These are phyloP conservation scores for Leptinotarsa rubiginosa DNA, from an alignment of 2,888 invertebrate genomes.

Conservation along the genomic window DNA sequence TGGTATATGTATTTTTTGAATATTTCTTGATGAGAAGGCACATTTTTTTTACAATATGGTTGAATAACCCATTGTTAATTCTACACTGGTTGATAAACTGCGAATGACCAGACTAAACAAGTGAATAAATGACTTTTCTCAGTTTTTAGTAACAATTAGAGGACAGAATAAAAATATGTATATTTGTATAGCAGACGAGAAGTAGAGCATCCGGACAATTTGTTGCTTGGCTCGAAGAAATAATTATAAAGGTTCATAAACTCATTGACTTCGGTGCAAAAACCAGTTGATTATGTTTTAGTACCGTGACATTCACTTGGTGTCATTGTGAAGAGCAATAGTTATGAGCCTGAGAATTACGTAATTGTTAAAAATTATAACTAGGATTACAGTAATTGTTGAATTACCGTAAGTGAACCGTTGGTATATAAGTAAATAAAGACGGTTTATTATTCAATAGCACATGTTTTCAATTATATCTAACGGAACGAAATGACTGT, in stretches of 20 bases:
- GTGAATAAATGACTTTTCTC: too few relatives aligned
- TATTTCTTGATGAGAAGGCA: too few relatives aligned
- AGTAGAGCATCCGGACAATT: too few relatives aligned
- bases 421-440: slow-evolving; percentile 1
- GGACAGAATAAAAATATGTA: too few relatives aligned
- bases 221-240: too few relatives aligned
- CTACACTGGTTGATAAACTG: too few relatives aligned
- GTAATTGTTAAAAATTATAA: slow-evolving; percentile 4
- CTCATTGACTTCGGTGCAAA: background rate
- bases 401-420: background rate
- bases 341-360: background rate
- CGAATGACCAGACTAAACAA: too few relatives aligned
- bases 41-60: too few relatives aligned
- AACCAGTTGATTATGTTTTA: background rate
- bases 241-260: background rate
- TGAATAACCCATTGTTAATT: too few relatives aligned
- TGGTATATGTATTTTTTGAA: too few relatives aligned
- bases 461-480: slow-evolving; percentile 11
- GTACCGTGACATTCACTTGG: slow-evolving; percentile 7
- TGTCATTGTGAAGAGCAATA: background rate
- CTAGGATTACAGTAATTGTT: background rate
- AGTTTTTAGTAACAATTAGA: too few relatives aligned
- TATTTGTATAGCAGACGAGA: too few relatives aligned
- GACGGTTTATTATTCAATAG: background rate
- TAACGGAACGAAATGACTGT: background rate